These are phyloP conservation scores for Ormyrus thymus DNA, from an alignment of 2,888 invertebrate species.

Conservation along the genomic window DNA sequence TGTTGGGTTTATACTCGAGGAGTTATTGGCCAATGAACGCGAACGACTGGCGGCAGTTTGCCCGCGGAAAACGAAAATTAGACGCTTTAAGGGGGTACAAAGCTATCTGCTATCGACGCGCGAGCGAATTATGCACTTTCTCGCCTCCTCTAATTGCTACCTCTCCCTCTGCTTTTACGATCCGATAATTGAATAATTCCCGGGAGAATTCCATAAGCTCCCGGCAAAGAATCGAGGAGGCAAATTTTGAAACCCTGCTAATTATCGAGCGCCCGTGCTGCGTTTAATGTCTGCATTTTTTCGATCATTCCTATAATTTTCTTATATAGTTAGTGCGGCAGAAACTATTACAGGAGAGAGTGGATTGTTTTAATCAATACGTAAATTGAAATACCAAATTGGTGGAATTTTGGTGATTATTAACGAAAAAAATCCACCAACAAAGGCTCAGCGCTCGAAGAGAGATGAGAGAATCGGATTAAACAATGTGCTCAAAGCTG, in stretches of 20 bases:
- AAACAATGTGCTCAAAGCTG: too few species aligned
- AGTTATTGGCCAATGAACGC: constrained; percentile 48
- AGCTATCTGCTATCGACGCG: constrained; percentile 14
- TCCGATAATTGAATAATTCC: constrained; percentile 35
- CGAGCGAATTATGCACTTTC: constrained; percentile 3
- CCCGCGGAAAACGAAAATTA: constrained; percentile 40
- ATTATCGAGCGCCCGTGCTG: neutral
- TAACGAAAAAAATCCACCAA: too few species aligned
- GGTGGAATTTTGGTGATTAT: too few species aligned
- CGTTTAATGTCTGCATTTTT: neutral
- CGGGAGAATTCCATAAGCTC: neutral
- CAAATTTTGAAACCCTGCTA: neutral
- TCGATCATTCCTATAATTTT: neutral
- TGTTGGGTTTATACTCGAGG: constrained; percentile 34
- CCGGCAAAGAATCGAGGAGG: neutral
- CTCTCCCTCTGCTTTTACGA: constrained; percentile 13
- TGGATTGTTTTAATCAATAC: too few species aligned
- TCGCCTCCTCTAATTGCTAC: constrained; percentile 10
- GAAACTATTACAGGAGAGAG: too few species aligned
- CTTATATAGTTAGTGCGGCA: too few species aligned
- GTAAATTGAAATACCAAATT: too few species aligned
- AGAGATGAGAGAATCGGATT: too few species aligned
- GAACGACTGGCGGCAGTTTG: constrained; percentile 4
- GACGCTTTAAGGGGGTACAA: constrained; percentile 7
- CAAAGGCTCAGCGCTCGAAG: too few species aligned